Conservation (phyloP, 2,888 invertebrate species). For the Eretmocerus hayati region DNA sequence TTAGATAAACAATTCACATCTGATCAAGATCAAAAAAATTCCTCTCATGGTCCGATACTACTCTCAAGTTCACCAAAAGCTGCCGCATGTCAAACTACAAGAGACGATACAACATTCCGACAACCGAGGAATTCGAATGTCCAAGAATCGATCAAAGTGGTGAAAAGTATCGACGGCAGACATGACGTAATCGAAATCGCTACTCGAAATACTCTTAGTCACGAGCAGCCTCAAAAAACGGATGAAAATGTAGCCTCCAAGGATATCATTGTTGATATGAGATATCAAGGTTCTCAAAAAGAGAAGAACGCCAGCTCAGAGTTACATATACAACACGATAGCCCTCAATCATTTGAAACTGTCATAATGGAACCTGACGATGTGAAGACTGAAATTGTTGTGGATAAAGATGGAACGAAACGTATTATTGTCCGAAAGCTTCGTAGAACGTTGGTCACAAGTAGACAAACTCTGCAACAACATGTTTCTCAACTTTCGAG, state of each 20-base stretch:
- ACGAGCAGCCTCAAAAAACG: conserved; percentile 23
- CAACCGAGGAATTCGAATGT: too few relatives aligned
- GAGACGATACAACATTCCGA: conserved; percentile 27
- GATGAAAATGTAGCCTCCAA: conserved; percentile 41
- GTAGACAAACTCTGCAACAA: conserved; percentile 58
- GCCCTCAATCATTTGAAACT: conserved; percentile 74
- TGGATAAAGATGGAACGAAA: conserved; percentile 73
- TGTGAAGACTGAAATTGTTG: conserved; percentile 71
- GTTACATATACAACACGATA: conserved; percentile 63
- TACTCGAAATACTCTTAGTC: conserved; percentile 35
- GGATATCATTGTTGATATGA: conserved; percentile 65
- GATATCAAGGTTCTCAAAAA: conserved; percentile 55
- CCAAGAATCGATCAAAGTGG: conserved; percentile 40
- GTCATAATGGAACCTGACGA: conserved; percentile 76
- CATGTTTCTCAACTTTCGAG: conserved; percentile 54
- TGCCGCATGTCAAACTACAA: conserved; percentile 30
- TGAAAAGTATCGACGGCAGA: conserved; percentile 39
- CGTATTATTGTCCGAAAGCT: conserved; percentile 71
- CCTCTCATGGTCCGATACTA: conserved; percentile 37
- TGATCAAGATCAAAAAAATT: conserved; percentile 30
- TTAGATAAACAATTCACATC: conserved; percentile 30
- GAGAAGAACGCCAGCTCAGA: conserved; percentile 56
- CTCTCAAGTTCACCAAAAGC: conserved; percentile 32
- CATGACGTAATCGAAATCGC: conserved; percentile 46
- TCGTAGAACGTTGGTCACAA: conserved; percentile 58